Conservation (phyloP, 2,888 invertebrate species). For the Diarsia mendica region DNA sequence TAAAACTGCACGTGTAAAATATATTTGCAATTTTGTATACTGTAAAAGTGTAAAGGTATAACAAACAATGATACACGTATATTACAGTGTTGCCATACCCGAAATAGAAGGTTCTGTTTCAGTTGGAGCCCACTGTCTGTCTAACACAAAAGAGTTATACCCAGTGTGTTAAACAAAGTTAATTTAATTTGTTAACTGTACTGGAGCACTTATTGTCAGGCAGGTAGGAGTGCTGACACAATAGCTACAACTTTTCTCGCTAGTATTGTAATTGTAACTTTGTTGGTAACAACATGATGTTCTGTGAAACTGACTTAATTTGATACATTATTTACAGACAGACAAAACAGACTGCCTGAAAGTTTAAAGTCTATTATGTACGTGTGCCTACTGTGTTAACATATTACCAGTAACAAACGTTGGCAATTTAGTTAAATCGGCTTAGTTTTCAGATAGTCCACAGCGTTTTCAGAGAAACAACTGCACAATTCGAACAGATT, state of each 20-base stretch:
- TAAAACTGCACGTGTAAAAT: neutral
- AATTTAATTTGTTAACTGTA: constrained; percentile 44
- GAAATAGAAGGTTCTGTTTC: neutral
- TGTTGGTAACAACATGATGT: constrained; percentile 26
- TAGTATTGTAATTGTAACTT: constrained; percentile 38
- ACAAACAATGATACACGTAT: neutral
- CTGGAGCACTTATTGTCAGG: constrained; percentile 27
- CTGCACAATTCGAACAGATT: constrained; percentile 3
- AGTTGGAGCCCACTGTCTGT: neutral
- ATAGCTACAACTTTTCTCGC: constrained; percentile 24
- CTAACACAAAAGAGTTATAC: constrained; percentile 11
- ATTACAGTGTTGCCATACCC: neutral
- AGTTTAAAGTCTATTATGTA: neutral
- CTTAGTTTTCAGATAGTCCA: constrained; percentile 5
- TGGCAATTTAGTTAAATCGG: neutral
- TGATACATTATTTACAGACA: constrained; percentile 16
- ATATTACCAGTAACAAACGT: neutral
- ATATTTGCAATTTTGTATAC: neutral
- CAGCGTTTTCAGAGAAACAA: neutral
- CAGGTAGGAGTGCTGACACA: constrained; percentile 1
- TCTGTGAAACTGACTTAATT: constrained; percentile 13
- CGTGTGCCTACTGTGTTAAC: neutral
- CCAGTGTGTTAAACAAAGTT: constrained; percentile 26
- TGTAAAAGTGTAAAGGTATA: neutral
- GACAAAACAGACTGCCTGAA: neutral